These are phyloP conservation scores for Passer domesticus DNA, from an alignment of 2,113 vertebrate species.

Conservation along the genomic window DNA sequence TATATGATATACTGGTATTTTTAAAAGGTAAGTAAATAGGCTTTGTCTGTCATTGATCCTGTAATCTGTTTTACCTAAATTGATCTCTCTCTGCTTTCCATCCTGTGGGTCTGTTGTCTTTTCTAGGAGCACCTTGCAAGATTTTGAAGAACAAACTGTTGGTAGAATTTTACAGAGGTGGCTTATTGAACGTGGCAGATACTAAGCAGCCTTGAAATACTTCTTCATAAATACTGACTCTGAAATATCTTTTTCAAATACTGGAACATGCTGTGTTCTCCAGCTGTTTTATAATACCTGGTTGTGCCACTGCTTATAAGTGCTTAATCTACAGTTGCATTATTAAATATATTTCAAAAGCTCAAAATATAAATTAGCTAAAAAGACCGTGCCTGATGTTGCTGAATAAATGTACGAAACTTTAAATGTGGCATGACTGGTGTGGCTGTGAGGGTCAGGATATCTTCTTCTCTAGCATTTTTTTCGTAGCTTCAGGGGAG, in stretches of 20 bases:
- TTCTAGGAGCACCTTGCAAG: neutral
- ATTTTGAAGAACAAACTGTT: neutral
- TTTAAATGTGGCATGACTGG: neutral
- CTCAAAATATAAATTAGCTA: neutral
- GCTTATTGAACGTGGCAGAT: neutral
- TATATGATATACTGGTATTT: neutral
- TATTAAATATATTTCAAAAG: neutral
- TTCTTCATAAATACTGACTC: neutral
- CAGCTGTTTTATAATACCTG: neutral
- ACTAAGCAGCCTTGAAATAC: neutral
- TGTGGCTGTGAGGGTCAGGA: neutral
- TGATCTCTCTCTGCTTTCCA: neutral
- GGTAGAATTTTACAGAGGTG: neutral
- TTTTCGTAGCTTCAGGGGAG: constrained; percentile 7
- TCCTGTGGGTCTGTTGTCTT: neutral
- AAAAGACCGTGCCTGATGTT: neutral
- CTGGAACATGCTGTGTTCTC: neutral
- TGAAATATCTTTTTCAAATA: neutral
- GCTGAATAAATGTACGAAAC: neutral
- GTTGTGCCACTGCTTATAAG: neutral
- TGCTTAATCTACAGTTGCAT: neutral
- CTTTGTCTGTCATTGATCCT: neutral
- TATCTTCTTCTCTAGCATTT: neutral
- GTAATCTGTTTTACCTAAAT: accelerated
- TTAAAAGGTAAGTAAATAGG: neutral